These are phyloP conservation scores for Esox lucius DNA, from an alignment of 2,797 vertebrate species.

Conservation along the genomic window DNA sequence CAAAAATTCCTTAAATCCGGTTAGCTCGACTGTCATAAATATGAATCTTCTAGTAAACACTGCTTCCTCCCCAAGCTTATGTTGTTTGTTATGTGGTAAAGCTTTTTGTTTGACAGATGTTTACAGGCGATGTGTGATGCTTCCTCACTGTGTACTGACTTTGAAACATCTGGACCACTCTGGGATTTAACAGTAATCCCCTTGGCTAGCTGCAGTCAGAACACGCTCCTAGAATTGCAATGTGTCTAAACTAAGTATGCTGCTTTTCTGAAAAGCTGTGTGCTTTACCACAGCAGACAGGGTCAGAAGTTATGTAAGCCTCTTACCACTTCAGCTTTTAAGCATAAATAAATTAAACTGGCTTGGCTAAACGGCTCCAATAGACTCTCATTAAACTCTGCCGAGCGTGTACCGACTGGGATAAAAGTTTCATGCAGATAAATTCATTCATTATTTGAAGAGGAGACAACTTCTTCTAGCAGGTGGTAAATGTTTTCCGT, in stretches of 20 bases:
- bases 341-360: slow-evolving; percentile 67
- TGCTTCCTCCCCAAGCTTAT: slow-evolving; percentile 57
- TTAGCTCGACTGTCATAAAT: slow-evolving; percentile 37
- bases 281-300: slow-evolving; percentile 34
- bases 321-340: slow-evolving; percentile 63
- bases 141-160: slow-evolving; percentile 61
- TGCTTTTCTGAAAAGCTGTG: slow-evolving; percentile 31
- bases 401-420: slow-evolving; percentile 36
- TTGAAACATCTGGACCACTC: slow-evolving; percentile 74
- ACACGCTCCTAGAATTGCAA: slow-evolving; percentile 63
- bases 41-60: slow-evolving; percentile 49
- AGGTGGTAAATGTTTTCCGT: slow-evolving; percentile 3
- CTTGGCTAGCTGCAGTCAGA: slow-evolving; percentile 54
- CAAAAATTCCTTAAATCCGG: slow-evolving; percentile 41
- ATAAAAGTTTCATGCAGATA: slow-evolving; percentile 49
- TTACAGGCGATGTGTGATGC: slow-evolving; percentile 67
- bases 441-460: slow-evolving; percentile 44
- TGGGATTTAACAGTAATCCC: slow-evolving; percentile 72
- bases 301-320: slow-evolving; percentile 67
- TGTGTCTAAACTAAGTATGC: slow-evolving; percentile 58
- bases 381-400: slow-evolving; percentile 62
- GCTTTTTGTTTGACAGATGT: slow-evolving; percentile 76
- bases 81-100: slow-evolving; percentile 56
- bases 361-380: slow-evolving; percentile 58
- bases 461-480: slow-evolving; percentile 19